A percentile compares a stretch with the other conserved stretches of the same genome.
These are phyloP conservation scores for Pterocles burchelli DNA, from an alignment of 2,113 vertebrate genomes.

Conservation along the genomic window DNA sequence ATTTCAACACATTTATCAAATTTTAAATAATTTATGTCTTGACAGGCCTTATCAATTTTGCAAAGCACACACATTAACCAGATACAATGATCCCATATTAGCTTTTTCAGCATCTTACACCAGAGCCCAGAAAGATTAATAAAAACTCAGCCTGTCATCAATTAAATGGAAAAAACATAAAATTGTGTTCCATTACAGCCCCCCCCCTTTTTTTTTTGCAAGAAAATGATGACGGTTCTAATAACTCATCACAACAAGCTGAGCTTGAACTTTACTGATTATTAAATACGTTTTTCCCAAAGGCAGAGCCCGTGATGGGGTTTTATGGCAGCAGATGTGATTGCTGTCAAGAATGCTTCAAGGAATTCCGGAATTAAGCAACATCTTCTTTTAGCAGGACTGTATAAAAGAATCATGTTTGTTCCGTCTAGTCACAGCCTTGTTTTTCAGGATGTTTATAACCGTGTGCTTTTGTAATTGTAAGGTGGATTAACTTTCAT, in stretches of 20 bases:
- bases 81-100: slow-evolving; percentile 77
- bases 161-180: slow-evolving; percentile 72
- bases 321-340: slow-evolving; percentile 87
- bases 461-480: background rate
- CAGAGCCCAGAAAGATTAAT: slow-evolving; percentile 76
- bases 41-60: slow-evolving; percentile 77
- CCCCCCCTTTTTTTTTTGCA: slow-evolving; percentile 55
- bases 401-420: background rate
- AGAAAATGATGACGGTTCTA: slow-evolving; percentile 82
- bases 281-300: slow-evolving; percentile 84
- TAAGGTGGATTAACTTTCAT: background rate
- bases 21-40: slow-evolving; percentile 78
- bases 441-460: background rate
- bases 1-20: slow-evolving; percentile 80
- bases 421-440: background rate
- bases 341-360: slow-evolving; percentile 77
- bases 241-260: slow-evolving; percentile 91
- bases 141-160: slow-evolving; percentile 75
- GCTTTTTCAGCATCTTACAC: slow-evolving; percentile 74
- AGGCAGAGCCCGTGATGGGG: slow-evolving; percentile 64
- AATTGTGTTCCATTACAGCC: slow-evolving; percentile 75
- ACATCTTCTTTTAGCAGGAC: slow-evolving; percentile 51
- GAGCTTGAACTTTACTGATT: slow-evolving; percentile 89
- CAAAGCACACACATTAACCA: slow-evolving; percentile 71
- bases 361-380: slow-evolving; percentile 68